Conservation (phyloP, 1,140 invertebrate genomes). For the Conus betulinus region DNA sequence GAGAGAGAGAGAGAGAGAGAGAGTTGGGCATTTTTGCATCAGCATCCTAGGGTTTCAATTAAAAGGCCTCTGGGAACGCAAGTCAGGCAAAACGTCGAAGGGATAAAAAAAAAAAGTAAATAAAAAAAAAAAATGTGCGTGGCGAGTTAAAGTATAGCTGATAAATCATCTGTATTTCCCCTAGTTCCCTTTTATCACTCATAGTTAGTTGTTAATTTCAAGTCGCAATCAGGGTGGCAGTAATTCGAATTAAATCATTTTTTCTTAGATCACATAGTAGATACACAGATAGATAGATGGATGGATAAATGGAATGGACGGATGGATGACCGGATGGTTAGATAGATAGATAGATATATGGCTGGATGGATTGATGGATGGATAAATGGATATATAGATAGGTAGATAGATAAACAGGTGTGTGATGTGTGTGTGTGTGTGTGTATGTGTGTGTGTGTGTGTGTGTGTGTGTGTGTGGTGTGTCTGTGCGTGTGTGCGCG, state of each 20-base stretch:
- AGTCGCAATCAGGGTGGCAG: no score
- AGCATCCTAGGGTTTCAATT: background rate
- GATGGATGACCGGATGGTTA: no score
- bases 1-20: background rate
- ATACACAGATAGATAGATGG: background rate
- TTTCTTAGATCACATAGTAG: background rate
- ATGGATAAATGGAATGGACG: no score
- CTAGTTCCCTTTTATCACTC: no score
- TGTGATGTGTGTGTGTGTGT: conserved; percentile 9
- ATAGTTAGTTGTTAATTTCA: no score
- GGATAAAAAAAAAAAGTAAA: background rate
- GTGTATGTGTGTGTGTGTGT: background rate
- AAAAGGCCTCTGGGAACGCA: background rate
- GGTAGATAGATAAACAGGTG: background rate
- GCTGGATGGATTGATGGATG: background rate
- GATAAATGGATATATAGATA: background rate
- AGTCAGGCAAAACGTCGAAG: background rate
- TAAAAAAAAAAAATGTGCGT: background rate
- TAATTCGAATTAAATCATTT: background rate
- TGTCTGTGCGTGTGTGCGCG: background rate
- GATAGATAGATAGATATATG: background rate
- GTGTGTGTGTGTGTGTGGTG: background rate
- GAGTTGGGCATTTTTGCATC: background rate
- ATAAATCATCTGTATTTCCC: no score
- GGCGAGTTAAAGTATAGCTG: background rate